Evolutionary conservation across 1,140 invertebrate species (phyloP), one percentile per base, ranked within the genome.

Genomic region (Drosophila nikananu): DNA sequence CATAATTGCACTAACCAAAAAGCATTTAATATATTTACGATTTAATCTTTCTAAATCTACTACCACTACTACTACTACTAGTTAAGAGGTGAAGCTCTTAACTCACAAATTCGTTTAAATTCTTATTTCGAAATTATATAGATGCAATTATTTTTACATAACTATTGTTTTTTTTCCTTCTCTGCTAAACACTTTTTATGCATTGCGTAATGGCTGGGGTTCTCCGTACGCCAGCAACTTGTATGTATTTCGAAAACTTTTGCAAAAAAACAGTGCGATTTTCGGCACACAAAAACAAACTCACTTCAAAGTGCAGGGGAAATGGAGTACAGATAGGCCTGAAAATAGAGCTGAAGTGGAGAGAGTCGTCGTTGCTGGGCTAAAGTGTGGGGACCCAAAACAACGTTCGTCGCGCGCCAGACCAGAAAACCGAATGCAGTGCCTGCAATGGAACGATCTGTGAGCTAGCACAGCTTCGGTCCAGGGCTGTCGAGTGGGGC

Each of bases 371-470:
- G 71, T 83, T 83, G 68, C 77, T 80, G 71, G 70, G 68, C 64
- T 65, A 51, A 63, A 66, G 64, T 35, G 46, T 72, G 41, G 68
- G 80, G 68, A 77, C 86, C 81, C 77, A 79, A 70, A 65, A 71
- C 86, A 89, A 90, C 86, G 86, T 90, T 82, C 86, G 86, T 71
- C 57, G 86, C 82, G 68, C 80, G 79, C 81, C 81, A 90, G 52
- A 86, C 86, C 81, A 90, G 86, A 90, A 86, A 90, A 74, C 81
- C 86, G 81, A 90, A 86, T 90, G 86, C 86, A 90, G 70, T 83
- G 65, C 44, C 51, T 54, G 55, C 76, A 75, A 62, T 55, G 68
- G 49, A 73, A 71, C 58, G 41, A 73, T 67, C 64, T 42, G 39
- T 61, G 63, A 55, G 44, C 63, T 19, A 44, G 64, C 60, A 39